These are phyloP conservation scores for Octomys mimax DNA, from an alignment of 2,797 vertebrate genomes.

Conservation along the genomic window DNA sequence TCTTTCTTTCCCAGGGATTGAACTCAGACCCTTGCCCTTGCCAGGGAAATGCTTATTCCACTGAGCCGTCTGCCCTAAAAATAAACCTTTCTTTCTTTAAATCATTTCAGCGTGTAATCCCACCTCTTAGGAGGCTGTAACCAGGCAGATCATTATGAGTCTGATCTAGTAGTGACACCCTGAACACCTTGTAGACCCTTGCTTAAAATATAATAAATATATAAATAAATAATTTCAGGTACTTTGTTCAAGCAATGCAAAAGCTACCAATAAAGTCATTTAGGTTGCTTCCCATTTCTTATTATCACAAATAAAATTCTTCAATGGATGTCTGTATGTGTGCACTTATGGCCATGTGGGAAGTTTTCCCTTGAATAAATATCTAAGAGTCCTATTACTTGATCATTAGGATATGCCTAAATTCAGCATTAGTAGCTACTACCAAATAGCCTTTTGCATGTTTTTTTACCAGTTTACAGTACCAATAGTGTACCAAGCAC, in stretches of 20 bases:
- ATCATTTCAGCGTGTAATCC: not conserved
- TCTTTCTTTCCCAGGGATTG: no score
- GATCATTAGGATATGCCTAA: not conserved
- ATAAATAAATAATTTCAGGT: not conserved
- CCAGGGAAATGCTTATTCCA: no score
- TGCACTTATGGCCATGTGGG: not conserved
- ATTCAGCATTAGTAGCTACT: not conserved
- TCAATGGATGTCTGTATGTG: not conserved
- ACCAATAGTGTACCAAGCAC: not conserved
- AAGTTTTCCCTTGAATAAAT: conserved; percentile 50
- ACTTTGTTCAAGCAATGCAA: not conserved
- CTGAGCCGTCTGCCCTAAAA: not conserved
- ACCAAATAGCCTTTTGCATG: conserved; percentile 19
- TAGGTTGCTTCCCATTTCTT: conserved; percentile 45
- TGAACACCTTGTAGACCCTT: no score
- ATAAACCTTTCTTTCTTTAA: not conserved
- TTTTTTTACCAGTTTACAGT: conserved; percentile 2
- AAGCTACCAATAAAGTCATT: not conserved
- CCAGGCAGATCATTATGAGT: no score
- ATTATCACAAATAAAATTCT: conserved; percentile 53
- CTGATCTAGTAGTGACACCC: no score
- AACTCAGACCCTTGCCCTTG: no score
- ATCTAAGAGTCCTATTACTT: not conserved
- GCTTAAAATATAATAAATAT: no score
- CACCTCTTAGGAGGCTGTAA: no score